phyloP scores from a whole-genome alignment of 2,888 invertebrate genomes.

The Rapana venosa region DNA sequence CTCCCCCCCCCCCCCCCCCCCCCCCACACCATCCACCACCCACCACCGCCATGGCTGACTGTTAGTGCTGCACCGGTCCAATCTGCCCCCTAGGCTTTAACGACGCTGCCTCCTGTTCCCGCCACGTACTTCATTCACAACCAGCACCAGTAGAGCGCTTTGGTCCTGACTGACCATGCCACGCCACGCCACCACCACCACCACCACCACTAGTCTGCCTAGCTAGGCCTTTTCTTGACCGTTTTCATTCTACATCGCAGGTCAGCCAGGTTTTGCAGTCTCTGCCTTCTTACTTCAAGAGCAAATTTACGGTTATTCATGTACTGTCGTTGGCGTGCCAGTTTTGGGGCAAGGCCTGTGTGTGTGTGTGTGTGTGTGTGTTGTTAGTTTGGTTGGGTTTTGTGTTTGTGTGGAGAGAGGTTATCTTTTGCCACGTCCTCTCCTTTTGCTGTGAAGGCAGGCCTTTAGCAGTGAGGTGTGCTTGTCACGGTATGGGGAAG shows the following conservation, averaged over 20 bases:
- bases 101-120: not conserved
- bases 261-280: constrained; percentile 2
- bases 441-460: too few relatives aligned
- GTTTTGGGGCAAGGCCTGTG: not conserved
- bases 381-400: too few relatives aligned
- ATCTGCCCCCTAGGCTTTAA: not conserved
- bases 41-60: not conserved
- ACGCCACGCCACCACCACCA: not conserved
- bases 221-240: not conserved
- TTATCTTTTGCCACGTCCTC: too few relatives aligned
- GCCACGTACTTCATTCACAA: not conserved
- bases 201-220: not conserved
- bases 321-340: not conserved
- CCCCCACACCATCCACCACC: not conserved
- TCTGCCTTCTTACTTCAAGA: constrained; percentile 38
- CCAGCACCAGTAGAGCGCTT: not conserved
- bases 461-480: too few relatives aligned
- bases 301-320: not conserved
- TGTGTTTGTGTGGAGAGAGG: too few relatives aligned
- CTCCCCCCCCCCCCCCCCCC: not conserved
- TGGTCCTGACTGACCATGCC: not conserved
- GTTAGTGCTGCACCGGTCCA: constrained; percentile 17
- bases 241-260: not conserved
- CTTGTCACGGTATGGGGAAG: too few relatives aligned
- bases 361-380: too few relatives aligned